These are phyloP conservation scores for Limonius californicus DNA, from an alignment of 1,140 invertebrate species.

Conservation along the genomic window DNA sequence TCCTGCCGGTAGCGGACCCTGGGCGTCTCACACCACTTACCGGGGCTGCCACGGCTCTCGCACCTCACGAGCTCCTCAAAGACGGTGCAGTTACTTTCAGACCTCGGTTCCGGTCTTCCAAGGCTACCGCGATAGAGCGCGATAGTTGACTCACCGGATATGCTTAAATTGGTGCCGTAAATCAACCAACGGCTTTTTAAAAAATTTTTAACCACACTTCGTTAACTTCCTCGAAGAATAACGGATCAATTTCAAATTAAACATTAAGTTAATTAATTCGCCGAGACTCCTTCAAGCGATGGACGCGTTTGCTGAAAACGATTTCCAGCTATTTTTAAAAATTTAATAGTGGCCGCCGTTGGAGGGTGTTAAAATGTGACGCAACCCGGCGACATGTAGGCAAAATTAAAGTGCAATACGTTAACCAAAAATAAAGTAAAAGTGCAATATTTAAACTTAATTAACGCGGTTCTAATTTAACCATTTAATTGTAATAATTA, in stretches of 20 bases:
- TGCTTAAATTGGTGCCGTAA: background rate
- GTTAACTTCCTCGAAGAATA: no score
- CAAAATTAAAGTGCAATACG: no score
- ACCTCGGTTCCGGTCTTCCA: slow-evolving; percentile 1
- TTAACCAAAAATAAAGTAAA: no score
- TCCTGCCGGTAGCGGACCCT: background rate
- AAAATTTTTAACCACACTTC: background rate
- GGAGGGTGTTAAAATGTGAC: no score
- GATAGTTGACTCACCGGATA: no score
- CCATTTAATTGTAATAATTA: no score
- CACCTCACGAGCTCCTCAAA: background rate
- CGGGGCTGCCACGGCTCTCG: background rate
- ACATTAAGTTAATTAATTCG: no score
- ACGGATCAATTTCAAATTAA: no score
- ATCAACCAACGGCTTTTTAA: background rate
- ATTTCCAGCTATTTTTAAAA: background rate
- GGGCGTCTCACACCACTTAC: slow-evolving; percentile 1
- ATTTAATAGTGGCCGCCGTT: background rate
- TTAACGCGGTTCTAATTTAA: no score
- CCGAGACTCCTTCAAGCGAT: background rate
- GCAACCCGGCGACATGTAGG: no score
- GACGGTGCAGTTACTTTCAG: background rate
- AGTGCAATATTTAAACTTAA: no score
- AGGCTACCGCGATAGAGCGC: background rate
- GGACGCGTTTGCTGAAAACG: background rate